These are phyloP conservation scores for Acanthurus tractus DNA, from an alignment of 2,797 vertebrate species.

Conservation along the genomic window DNA sequence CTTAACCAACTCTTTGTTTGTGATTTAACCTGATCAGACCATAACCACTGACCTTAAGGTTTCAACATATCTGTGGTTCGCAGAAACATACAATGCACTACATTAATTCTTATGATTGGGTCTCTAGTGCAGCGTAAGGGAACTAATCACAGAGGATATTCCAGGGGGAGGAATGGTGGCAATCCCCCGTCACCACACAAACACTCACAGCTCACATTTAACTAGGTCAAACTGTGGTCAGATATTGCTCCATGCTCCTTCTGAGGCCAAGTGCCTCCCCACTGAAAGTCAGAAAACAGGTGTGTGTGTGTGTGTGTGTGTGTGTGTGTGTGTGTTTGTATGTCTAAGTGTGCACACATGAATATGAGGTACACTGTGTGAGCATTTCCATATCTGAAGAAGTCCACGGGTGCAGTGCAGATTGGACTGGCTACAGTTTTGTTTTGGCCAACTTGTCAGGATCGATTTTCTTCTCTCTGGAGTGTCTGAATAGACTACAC, in stretches of 20 bases:
- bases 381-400: background rate
- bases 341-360: background rate
- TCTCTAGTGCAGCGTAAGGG: slow-evolving; percentile 10
- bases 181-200: slow-evolving; percentile 35
- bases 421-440: slow-evolving; percentile 28
- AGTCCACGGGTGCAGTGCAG: background rate
- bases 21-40: too few species aligned
- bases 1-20: too few species aligned
- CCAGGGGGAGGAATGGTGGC: slow-evolving; percentile 12
- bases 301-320: background rate
- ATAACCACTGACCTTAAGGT: too few species aligned
- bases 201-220: slow-evolving; percentile 51
- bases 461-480: slow-evolving; percentile 26
- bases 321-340: slow-evolving; percentile 1
- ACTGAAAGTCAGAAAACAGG: slow-evolving; percentile 30
- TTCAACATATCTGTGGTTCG: too few species aligned
- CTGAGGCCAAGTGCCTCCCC: slow-evolving; percentile 9
- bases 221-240: slow-evolving; percentile 51
- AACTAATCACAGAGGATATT: slow-evolving; percentile 20
- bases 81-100: too few species aligned
- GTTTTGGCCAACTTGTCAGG: slow-evolving; percentile 42
- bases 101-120: too few species aligned
- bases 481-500: slow-evolving; percentile 36
- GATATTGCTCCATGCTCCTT: slow-evolving; percentile 25
- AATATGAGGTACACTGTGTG: slow-evolving; percentile 1